Conservation (phyloP, 2,888 invertebrate genomes). For the Phortica okadai region DNA sequence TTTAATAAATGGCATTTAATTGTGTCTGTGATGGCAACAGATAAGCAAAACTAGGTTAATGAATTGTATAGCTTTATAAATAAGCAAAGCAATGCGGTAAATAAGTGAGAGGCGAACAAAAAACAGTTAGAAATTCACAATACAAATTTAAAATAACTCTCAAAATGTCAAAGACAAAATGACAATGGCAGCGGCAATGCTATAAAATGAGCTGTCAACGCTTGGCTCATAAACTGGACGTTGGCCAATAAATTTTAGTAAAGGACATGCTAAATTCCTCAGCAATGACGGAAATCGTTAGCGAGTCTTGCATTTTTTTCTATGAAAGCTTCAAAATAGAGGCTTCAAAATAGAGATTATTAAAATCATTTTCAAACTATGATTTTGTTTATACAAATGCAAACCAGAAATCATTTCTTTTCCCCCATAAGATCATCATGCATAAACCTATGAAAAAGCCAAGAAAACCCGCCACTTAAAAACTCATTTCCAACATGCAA, state of each 20-base stretch:
- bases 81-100: neutral
- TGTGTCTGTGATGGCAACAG: conserved; percentile 18
- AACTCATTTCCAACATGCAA: conserved; percentile 23
- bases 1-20: conserved; percentile 23
- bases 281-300: conserved; percentile 1
- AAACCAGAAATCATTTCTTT: too few relatives aligned
- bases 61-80: neutral
- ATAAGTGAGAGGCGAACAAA: neutral
- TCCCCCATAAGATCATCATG: too few relatives aligned
- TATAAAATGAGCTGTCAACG: conserved; percentile 1
- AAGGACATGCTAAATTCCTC: neutral
- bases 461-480: conserved; percentile 2
- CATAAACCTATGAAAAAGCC: neutral
- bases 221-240: conserved; percentile 2
- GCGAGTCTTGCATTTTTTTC: neutral
- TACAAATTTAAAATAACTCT: neutral
- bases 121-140: too few relatives aligned
- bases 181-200: neutral
- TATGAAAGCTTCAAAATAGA: neutral
- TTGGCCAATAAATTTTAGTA: conserved; percentile 7
- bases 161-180: conserved; percentile 11
- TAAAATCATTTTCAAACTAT: too few relatives aligned
- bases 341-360: too few relatives aligned
- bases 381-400: too few relatives aligned
- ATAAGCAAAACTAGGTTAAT: conserved; percentile 19